These are phyloP conservation scores for Champsocephalus gunnari DNA, from an alignment of 2,797 vertebrate genomes.

Conservation along the genomic window DNA sequence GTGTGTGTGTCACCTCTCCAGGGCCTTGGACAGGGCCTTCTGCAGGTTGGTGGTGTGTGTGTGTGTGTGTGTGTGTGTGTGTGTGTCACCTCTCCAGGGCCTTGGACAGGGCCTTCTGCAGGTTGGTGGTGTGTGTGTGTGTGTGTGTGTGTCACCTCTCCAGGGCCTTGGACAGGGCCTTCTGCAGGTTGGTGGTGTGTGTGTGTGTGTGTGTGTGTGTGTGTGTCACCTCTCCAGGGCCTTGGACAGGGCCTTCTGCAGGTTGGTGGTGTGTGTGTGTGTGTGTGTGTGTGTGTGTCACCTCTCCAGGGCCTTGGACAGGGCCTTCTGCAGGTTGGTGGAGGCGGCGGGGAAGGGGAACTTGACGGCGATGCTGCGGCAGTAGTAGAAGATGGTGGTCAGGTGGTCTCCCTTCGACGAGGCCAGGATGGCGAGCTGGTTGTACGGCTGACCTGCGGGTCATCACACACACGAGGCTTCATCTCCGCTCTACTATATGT, in stretches of 20 bases:
- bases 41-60: slow-evolving; percentile 92
- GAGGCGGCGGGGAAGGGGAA: slow-evolving; percentile 99
- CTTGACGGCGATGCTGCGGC: slow-evolving; percentile 99
- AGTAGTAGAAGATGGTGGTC: slow-evolving; percentile 99
- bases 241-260: too few relatives aligned
- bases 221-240: too few relatives aligned
- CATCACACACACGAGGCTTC: neutral
- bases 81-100: slow-evolving; percentile 90
- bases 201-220: too few relatives aligned
- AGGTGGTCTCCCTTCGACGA: slow-evolving; percentile 99
- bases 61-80: too few relatives aligned
- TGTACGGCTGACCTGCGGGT: slow-evolving; percentile 95
- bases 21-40: slow-evolving; percentile 97
- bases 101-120: slow-evolving; percentile 98
- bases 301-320: slow-evolving; percentile 99
- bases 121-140: slow-evolving; percentile 87
- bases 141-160: too few relatives aligned
- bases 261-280: too few relatives aligned
- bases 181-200: too few relatives aligned
- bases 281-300: neutral
- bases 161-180: too few relatives aligned
- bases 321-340: slow-evolving; percentile 98
- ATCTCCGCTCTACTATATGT: too few relatives aligned
- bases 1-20: slow-evolving; percentile 85
- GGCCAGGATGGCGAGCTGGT: slow-evolving; percentile 98